Base-by-base conservation (phyloP, 2,113 vertebrate genomes). In the Mionectes macconnelli region DNA sequence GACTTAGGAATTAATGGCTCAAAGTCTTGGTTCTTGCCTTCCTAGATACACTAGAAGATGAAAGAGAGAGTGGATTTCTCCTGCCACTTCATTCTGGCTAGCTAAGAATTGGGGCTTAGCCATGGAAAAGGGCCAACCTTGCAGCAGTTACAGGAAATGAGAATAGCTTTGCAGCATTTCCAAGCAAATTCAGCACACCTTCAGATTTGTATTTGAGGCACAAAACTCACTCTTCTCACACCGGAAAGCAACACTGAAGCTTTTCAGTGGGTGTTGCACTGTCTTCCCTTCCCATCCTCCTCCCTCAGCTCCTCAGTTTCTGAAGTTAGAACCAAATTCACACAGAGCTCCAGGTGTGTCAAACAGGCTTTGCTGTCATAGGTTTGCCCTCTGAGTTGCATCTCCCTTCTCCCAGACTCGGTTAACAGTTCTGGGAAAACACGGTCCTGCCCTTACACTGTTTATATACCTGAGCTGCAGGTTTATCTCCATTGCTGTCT, bases 51-150 rank as follows among this genome's bases (percentile, higher is more conserved):
- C 66, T 56, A 1, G 40, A 78, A 95, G 80, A 96, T 92, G 76
- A 97, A 96, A 93, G 79, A 79, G 50, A 89, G 76, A 84, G 56
- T 75, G 73, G 87, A 81, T 92, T 92, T 89, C 86, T 88, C 57
- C 57, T 84, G 62, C 69, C 73, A 64, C 62, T 93, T 94, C 63
- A 42, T 96, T 93, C 86, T 79, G 66, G 31, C 79, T 88, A 81
- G 72, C 68, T 80, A 82, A 75, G 73, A 88, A 72, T 40, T 89
- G 66, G 30, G 76, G 86, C 50, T 88, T 44, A 86, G 88, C 90
- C 69, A 69, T 93, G 93, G 92, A 95, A 89, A 89, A 96, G 73
- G 37, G 83, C 96, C 96, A 97, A 28, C 39, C n/a, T 94, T 6
- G 2, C 59, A 89, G 90, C 3, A 88, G 69, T 45, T 84, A 88